Percentiles rank a stretch among this genome's conserved stretches.
Evolutionary conservation across 2,113 vertebrate species (phyloP).

Genomic region (Regulus satrapa): DNA sequence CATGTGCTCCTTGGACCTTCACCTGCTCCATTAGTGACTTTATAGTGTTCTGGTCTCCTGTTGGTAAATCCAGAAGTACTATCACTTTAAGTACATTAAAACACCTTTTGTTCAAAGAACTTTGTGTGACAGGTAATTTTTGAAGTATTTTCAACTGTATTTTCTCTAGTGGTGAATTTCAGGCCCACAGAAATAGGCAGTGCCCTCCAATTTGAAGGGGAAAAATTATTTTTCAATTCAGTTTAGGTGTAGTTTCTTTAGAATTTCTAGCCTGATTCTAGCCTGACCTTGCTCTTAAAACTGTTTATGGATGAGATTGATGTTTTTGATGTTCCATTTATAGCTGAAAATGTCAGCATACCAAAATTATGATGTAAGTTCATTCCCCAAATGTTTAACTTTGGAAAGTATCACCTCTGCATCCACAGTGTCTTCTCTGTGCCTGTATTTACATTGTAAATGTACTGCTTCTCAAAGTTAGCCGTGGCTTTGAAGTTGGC

Average conservation of each 20-base stretch:
- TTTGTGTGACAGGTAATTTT: neutral
- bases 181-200: neutral
- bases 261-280: neutral
- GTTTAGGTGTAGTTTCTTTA: neutral
- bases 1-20: neutral
- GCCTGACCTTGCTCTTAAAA: neutral
- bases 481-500: neutral
- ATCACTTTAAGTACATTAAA: neutral
- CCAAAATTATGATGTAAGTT: neutral
- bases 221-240: neutral
- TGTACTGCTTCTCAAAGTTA: neutral
- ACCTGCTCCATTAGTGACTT: neutral
- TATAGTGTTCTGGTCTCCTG: neutral
- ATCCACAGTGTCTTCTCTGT: neutral
- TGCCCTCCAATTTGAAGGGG: neutral
- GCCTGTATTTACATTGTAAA: neutral
- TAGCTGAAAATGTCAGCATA: neutral
- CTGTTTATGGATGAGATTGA: neutral
- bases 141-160: neutral
- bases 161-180: neutral
- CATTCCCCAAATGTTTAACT: conserved; percentile 20
- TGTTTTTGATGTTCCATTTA: conserved; percentile 4
- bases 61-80: neutral
- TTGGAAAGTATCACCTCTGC: conserved; percentile 11
- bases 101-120: neutral